phyloP scores from a whole-genome alignment of 2,888 invertebrate species.

The Chloroclysta siterata region DNA sequence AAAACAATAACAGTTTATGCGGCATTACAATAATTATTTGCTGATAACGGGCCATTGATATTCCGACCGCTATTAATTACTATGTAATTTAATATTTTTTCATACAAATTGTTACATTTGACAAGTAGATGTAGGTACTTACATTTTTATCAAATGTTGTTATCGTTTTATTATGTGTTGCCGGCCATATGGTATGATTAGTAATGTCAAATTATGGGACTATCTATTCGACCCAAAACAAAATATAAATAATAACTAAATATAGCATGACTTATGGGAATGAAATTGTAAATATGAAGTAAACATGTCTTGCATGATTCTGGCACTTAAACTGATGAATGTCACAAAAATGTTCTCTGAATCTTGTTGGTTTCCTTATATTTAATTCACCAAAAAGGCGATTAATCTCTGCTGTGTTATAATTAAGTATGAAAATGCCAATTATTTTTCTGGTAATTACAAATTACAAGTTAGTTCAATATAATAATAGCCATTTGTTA shows the following conservation, averaged over 20 bases:
- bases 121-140: neutral
- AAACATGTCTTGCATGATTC: constrained; percentile 20
- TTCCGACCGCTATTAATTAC: constrained; percentile 24
- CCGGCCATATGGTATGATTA: constrained; percentile 18
- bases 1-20: constrained; percentile 25
- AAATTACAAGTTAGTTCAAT: too few relatives aligned
- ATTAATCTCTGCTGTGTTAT: too few relatives aligned
- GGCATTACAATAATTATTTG: constrained; percentile 30
- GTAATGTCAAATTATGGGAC: constrained; percentile 3
- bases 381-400: neutral
- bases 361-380: neutral
- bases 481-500: too few relatives aligned
- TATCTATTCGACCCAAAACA: constrained; percentile 7
- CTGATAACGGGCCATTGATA: constrained; percentile 35
- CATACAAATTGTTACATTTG: constrained; percentile 5
- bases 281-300: constrained; percentile 21
- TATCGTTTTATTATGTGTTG: constrained; percentile 5
- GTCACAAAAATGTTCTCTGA: neutral
- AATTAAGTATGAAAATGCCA: too few relatives aligned
- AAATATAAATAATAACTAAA: too few relatives aligned
- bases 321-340: constrained; percentile 2
- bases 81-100: constrained; percentile 24
- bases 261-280: constrained; percentile 19
- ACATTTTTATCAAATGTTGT: constrained; percentile 3
- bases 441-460: too few relatives aligned